Conservation (phyloP, 35 echinoderm and acorn worm genomes). For the Apostichopus parvimensis region DNA sequence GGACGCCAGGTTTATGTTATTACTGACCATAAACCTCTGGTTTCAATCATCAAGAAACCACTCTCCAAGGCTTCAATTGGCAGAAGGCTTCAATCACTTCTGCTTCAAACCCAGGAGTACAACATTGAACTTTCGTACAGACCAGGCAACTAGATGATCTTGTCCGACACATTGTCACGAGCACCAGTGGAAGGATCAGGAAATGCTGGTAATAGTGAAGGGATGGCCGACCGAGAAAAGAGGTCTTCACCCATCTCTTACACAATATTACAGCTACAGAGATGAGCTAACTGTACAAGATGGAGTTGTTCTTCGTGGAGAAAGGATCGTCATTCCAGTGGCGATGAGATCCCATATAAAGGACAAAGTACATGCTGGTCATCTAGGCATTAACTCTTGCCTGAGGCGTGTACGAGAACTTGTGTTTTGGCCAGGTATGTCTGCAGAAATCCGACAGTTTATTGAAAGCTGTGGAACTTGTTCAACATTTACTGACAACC, state of each 20-base stretch:
- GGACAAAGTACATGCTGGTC: slow-evolving; percentile 59
- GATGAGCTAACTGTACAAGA: slow-evolving; percentile 39
- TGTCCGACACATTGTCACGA: neutral
- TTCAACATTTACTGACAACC: slow-evolving; percentile 25
- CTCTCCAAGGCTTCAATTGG: slow-evolving; percentile 11
- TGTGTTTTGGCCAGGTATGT: slow-evolving; percentile 74
- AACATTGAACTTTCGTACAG: slow-evolving; percentile 31
- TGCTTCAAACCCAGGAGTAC: slow-evolving; percentile 59
- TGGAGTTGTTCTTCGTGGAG: slow-evolving; percentile 44
- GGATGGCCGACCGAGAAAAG: slow-evolving; percentile 72
- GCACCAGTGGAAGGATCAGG: too few species aligned
- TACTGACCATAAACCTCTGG: slow-evolving; percentile 69
- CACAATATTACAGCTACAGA: slow-evolving; percentile 55
- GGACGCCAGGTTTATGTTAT: slow-evolving; percentile 44
- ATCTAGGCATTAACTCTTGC: slow-evolving; percentile 63
- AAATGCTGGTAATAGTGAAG: slow-evolving; percentile 15
- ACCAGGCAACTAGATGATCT: neutral
- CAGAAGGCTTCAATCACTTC: slow-evolving; percentile 57
- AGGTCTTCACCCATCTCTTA: slow-evolving; percentile 25
- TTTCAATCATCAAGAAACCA: slow-evolving; percentile 67
- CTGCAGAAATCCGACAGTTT: slow-evolving; percentile 58
- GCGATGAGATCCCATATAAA: slow-evolving; percentile 48
- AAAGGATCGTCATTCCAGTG: slow-evolving; percentile 29
- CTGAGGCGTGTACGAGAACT: slow-evolving; percentile 63
- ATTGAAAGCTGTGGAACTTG: slow-evolving; percentile 70